Evolutionary conservation across 30 jellyfish, hydroid and myxozoan species (phyloP).

Genomic region (Pelagia noctiluca): DNA sequence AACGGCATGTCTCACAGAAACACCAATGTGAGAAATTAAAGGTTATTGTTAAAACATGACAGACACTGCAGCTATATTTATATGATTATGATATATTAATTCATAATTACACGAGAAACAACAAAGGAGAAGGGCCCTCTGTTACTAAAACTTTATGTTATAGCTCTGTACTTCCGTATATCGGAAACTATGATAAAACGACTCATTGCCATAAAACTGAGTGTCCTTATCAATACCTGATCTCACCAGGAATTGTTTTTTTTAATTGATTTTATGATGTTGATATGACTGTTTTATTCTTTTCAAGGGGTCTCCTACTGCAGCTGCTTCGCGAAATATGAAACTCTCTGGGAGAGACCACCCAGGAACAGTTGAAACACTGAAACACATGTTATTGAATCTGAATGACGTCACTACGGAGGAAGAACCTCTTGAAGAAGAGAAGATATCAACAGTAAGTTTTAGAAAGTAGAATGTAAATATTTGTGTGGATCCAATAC

Average conservation of each 20-base stretch:
- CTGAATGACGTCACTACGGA: slow-evolving; percentile 33
- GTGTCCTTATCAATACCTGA: not conserved
- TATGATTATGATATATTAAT: not conserved
- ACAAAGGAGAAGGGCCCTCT: not conserved
- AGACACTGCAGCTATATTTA: no score
- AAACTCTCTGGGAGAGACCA: slow-evolving; percentile 29
- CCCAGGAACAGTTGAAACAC: slow-evolving; percentile 77
- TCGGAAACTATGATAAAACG: not conserved
- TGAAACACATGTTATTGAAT: slow-evolving; percentile 68
- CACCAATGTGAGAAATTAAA: not conserved
- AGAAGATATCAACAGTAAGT: not conserved
- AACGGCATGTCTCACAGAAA: slow-evolving; percentile 9
- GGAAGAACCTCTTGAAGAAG: slow-evolving; percentile 17
- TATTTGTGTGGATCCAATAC: not conserved
- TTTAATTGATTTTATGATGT: not conserved
- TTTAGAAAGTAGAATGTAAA: not conserved
- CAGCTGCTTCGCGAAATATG: not conserved
- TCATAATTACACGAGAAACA: not conserved
- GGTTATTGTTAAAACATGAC: not conserved
- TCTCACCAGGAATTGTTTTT: not conserved
- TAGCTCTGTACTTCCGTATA: not conserved
- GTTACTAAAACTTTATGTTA: no score
- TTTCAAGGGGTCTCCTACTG: not conserved
- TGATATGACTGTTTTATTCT: no score
- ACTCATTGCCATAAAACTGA: no score